Percentiles rank a stretch among this genome's conserved stretches.
These are phyloP conservation scores for Dynastes hyllus DNA, from an alignment of 2,888 invertebrate species.

Conservation along the genomic window DNA sequence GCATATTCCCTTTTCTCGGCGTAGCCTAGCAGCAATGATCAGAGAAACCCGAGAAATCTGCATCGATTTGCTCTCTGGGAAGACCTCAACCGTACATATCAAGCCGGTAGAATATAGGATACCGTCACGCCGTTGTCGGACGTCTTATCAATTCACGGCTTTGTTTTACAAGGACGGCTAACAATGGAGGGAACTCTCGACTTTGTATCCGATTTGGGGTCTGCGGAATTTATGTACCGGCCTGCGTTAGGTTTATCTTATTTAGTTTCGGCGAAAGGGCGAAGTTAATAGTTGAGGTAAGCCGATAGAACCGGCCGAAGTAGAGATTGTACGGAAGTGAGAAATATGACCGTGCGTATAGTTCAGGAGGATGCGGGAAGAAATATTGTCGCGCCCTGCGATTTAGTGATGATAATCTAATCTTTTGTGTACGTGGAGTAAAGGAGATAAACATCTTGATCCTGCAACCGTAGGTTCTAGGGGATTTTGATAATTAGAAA, in stretches of 20 bases:
- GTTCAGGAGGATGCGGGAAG: background rate
- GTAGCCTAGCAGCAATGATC: background rate
- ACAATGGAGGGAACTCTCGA: slow-evolving; percentile 30
- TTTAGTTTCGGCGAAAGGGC: slow-evolving; percentile 9
- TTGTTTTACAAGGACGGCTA: slow-evolving; percentile 39
- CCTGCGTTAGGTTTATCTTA: slow-evolving; percentile 38
- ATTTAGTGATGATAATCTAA: too few relatives aligned
- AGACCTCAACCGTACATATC: background rate
- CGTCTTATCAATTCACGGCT: slow-evolving; percentile 41
- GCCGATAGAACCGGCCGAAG: background rate
- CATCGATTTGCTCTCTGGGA: slow-evolving; percentile 8
- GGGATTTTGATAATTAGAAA: too few relatives aligned
- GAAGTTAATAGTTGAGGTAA: slow-evolving; percentile 8
- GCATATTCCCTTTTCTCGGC: background rate
- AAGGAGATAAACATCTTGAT: too few relatives aligned
- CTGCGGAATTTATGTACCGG: slow-evolving; percentile 28
- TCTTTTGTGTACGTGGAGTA: too few relatives aligned
- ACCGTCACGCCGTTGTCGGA: slow-evolving; percentile 22
- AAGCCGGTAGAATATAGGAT: slow-evolving; percentile 3
- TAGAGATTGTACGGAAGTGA: background rate
- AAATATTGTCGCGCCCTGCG: too few relatives aligned
- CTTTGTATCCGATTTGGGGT: slow-evolving; percentile 37
- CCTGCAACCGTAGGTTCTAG: too few relatives aligned
- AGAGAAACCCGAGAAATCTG: slow-evolving; percentile 13
- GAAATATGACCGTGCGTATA: background rate